Conservation (phyloP, 2,797 vertebrate genomes). For the Karalla daura region DNA sequence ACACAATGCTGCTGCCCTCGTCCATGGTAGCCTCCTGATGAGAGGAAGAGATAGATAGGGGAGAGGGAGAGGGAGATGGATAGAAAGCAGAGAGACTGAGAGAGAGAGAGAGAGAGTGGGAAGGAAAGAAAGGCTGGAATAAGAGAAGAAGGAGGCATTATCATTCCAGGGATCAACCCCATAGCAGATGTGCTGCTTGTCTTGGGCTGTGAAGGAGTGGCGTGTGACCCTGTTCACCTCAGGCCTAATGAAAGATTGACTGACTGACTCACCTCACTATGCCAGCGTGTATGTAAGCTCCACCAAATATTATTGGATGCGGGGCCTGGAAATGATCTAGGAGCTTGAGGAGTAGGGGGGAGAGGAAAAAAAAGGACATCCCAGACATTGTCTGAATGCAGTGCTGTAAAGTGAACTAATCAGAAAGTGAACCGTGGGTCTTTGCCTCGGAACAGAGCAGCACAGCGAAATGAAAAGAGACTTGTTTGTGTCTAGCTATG, state of each 20-base stretch:
- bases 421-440: conserved; percentile 37
- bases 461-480: conserved; percentile 29
- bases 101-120: neutral
- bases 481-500: conserved; percentile 36
- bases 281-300: conserved; percentile 48
- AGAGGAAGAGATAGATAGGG: conserved; percentile 57
- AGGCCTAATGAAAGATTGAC: conserved; percentile 90
- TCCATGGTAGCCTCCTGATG: conserved; percentile 72
- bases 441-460: conserved; percentile 11
- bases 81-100: conserved; percentile 23
- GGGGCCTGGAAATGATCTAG: conserved; percentile 66
- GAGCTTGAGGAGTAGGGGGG: conserved; percentile 40
- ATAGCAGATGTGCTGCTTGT: conserved; percentile 87
- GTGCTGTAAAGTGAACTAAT: conserved; percentile 48
- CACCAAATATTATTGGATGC: conserved; percentile 72
- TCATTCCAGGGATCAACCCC: conserved; percentile 86
- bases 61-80: conserved; percentile 41
- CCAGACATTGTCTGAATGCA: conserved; percentile 38
- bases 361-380: conserved; percentile 26
- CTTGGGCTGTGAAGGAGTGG: conserved; percentile 84
- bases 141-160: conserved; percentile 78
- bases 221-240: conserved; percentile 87
- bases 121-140: conserved; percentile 51
- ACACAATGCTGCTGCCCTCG: conserved; percentile 81
- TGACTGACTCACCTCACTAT: conserved; percentile 67